A percentile compares a stretch with the other conserved stretches of the same genome.
Conservation (phyloP, 2,113 vertebrate species). For the Syngnathus typhle region DNA sequence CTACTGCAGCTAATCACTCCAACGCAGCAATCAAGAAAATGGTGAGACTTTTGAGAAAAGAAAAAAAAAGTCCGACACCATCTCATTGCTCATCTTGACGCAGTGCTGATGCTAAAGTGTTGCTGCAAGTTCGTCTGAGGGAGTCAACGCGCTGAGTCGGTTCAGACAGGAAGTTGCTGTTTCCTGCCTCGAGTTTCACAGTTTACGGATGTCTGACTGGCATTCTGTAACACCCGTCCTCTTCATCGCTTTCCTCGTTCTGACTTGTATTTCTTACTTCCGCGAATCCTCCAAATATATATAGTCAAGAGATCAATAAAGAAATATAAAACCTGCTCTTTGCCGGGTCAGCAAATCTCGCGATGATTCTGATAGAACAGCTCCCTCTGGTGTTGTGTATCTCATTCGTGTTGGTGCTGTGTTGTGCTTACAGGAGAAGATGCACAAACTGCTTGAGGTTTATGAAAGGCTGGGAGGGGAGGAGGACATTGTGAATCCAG, state of each 20-base stretch:
- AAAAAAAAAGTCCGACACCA: not conserved
- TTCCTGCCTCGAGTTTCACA: constrained; percentile 63
- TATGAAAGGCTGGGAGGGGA: constrained; percentile 91
- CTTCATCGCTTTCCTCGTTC: constrained; percentile 28
- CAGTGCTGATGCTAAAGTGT: constrained; percentile 21
- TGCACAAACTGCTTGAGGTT: constrained; percentile 94
- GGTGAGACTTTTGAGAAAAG: constrained; percentile 69
- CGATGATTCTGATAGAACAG: constrained; percentile 7
- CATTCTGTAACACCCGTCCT: constrained; percentile 25
- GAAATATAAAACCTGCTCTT: constrained; percentile 22
- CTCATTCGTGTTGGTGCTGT: constrained; percentile 3
- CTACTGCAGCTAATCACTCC: constrained; percentile 93
- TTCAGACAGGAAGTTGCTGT: constrained; percentile 65
- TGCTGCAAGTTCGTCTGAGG: constrained; percentile 24
- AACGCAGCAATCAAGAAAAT: constrained; percentile 95
- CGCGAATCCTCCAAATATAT: constrained; percentile 19
- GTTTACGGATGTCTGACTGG: constrained; percentile 28
- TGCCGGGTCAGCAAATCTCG: constrained; percentile 3
- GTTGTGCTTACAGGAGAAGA: constrained; percentile 81
- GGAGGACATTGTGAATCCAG: constrained; percentile 95
- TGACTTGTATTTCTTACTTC: constrained; percentile 18
- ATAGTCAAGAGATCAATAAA: constrained; percentile 15
- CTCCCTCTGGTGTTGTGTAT: constrained; percentile 10
- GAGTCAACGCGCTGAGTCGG: constrained; percentile 24
- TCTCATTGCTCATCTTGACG: constrained; percentile 9